Evolutionary conservation across 2,113 vertebrate genomes (phyloP), one percentile per base, ranked within the genome.

Genomic region (Gasterosteus aculeatus): DNA sequence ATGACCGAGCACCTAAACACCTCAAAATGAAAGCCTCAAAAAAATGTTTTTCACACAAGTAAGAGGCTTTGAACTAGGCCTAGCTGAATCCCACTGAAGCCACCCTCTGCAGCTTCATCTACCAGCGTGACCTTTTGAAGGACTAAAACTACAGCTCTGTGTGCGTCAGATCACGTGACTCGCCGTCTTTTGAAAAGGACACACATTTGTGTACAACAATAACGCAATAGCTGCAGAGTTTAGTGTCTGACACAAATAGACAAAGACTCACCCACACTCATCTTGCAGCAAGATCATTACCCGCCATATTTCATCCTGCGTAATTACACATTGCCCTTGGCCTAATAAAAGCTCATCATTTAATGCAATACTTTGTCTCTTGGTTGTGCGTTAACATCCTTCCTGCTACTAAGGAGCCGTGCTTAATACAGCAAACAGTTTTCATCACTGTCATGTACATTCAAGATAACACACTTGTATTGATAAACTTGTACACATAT

Each of bases 241-340:
- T 22, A 39, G 39, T 7, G 15, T 57, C 31, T 29, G 47, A 35
- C 26, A n/a, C 15, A 38, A 18, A 11, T 26, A 41, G 7, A 31
- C 46, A 33, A 15, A 14, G 4, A 38, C 29, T 47, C 7, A 35
- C 10, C 31, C 16, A 26, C 62, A 33, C 46, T 8, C 54, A 70
- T n/a, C 22, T 53, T 38, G 54, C 10, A 53, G 33, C 54, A 44
- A 54, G 10, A 16, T 62, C 39, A 29, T 29, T 56, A 31, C 44
- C 56, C 63, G 33, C 49, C 68, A 29, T 7, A 38, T 38, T 73
- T 61, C n/a, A 62, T 74, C 69, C n/a, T 29, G 10, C 49, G 57
- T 74, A 68, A 80, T 18, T 62, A 58, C 39, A 57, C n/a, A 46
- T 57, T 69, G 77, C 64, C 47, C 49, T 69, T 49, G 63, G 70